These are phyloP conservation scores for Apodemus speciosus DNA, from an alignment of 2,113 vertebrate species.

Conservation along the genomic window DNA sequence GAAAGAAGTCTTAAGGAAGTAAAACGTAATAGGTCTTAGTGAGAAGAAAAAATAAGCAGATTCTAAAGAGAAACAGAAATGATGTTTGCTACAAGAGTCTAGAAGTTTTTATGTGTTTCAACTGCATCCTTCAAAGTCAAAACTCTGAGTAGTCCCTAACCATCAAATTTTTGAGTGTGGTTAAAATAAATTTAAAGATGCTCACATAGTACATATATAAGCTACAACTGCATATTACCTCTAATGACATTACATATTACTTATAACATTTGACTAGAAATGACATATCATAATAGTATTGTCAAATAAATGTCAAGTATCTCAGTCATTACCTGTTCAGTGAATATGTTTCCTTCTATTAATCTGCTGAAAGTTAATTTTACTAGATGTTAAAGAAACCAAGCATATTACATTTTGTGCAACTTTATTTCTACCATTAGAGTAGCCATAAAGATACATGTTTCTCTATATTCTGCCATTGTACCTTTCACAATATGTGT, in stretches of 20 bases:
- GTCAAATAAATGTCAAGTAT: background rate
- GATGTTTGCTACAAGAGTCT: background rate
- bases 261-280: background rate
- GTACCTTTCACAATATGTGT: background rate
- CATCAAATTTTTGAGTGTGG: background rate
- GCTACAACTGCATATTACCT: background rate
- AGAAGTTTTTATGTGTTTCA: background rate
- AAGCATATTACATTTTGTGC: background rate
- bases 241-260: background rate
- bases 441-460: background rate
- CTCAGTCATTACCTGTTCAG: background rate
- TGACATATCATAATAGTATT: background rate
- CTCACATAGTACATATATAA: fast-evolving
- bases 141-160: background rate
- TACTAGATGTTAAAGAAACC: background rate
- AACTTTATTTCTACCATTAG: background rate
- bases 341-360: background rate
- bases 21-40: background rate
- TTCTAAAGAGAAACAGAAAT: background rate
- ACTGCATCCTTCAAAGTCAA: background rate
- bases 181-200: background rate
- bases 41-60: background rate
- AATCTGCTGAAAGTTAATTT: constrained; percentile 1
- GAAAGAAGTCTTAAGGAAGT: background rate
- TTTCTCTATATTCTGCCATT: background rate